These are phyloP conservation scores for Poecilus cupreus DNA, from an alignment of 2,888 invertebrate species.

Conservation along the genomic window DNA sequence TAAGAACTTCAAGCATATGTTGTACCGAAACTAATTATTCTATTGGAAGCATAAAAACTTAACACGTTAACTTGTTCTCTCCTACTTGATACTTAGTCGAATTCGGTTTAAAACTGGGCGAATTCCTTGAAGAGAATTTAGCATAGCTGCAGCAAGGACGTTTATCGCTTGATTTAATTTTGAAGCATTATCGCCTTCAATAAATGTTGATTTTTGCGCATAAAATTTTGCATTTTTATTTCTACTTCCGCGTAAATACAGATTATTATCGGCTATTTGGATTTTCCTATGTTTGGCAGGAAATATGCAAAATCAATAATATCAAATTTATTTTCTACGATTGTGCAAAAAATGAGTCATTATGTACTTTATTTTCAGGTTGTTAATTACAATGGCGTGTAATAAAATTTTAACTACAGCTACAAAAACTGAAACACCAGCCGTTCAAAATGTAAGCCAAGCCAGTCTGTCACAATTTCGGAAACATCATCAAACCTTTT, in stretches of 20 bases:
- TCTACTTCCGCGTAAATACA: neutral
- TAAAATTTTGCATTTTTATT: neutral
- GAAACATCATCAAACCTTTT: no score
- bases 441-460: no score
- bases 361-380: no score
- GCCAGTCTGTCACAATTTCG: no score
- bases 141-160: neutral
- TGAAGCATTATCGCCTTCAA: neutral
- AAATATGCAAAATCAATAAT: neutral
- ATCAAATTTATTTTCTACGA: no score
- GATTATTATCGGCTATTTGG: neutral
- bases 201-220: neutral
- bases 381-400: no score
- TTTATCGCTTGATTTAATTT: neutral
- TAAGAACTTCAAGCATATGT: neutral
- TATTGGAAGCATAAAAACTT: neutral
- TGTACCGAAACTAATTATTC: neutral
- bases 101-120: neutral
- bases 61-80: neutral
- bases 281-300: neutral
- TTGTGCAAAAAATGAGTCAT: no score
- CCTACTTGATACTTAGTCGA: neutral
- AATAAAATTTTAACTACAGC: no score
- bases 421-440: no score
- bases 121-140: conserved; percentile 17